These are phyloP conservation scores for Arbacia lixula DNA, from an alignment of 53 echinoderm and acorn worm species.

Conservation along the genomic window DNA sequence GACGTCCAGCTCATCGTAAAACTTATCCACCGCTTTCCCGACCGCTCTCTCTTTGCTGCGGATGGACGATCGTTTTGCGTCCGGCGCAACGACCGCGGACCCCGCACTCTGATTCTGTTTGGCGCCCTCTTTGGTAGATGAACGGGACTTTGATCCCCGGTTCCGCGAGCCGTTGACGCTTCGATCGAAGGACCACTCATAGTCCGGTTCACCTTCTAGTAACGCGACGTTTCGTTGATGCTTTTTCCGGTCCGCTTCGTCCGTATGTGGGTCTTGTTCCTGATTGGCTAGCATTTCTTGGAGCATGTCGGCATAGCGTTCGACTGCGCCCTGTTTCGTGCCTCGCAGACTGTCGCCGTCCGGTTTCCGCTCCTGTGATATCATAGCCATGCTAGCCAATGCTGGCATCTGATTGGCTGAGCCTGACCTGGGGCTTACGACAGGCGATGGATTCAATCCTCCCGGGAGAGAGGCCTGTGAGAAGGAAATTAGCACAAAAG, in stretches of 20 bases:
- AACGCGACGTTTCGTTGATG: conserved; percentile 3
- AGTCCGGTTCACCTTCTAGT: conserved; percentile 45
- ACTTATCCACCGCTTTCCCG: conserved; percentile 45
- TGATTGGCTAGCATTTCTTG: conserved; percentile 16
- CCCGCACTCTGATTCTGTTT: background rate
- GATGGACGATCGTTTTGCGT: background rate
- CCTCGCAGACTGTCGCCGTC: conserved; percentile 37
- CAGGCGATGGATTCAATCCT: conserved; percentile 21
- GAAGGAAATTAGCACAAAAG: too few species aligned
- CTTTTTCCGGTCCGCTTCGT: background rate
- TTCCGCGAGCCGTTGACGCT: conserved; percentile 12
- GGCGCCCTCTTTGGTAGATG: background rate
- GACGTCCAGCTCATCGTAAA: conserved; percentile 42
- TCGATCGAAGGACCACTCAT: conserved; percentile 35
- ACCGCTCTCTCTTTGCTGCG: conserved; percentile 4
- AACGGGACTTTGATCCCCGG: background rate
- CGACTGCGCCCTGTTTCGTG: conserved; percentile 27
- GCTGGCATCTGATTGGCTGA: background rate
- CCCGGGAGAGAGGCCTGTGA: conserved; percentile 24
- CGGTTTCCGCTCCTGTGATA: background rate
- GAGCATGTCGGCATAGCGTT: conserved; percentile 46
- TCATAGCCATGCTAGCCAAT: background rate
- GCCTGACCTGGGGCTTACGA: background rate
- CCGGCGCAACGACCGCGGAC: background rate
- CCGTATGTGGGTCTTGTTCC: background rate